Base-by-base conservation (phyloP, 37 sponge, comb jelly and placozoan genomes). In the Oopsacas minuta region DNA sequence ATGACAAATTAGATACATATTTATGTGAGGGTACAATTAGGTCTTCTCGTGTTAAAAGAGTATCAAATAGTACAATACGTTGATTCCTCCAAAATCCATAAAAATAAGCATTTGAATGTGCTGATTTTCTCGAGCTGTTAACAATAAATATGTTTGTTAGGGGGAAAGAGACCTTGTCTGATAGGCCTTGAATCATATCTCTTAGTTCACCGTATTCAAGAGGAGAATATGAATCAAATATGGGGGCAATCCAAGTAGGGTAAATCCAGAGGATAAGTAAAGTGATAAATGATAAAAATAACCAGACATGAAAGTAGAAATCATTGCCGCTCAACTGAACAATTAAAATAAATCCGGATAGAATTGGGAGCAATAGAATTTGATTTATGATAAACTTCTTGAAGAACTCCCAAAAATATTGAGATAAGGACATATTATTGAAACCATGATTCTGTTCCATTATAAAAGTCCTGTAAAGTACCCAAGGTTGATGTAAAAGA, bases 21-120 rank as follows among this genome's bases (percentile, higher is more conserved):
- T 8, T 17, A 17, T 42, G 8, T 42, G 49, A 42, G 15, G 15
- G 15, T 17, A 8, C 12, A 42, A 17, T 42, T 17, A 17, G 49
- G 15, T 42, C 8, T 0, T 87, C 91, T 36, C 87, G 83, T 36
- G 90, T 89, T 8, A 97, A 81, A 17, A 97, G 89, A 37, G 98
- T 97, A 85, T 97, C 98, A 88, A 94, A 97, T 39, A 97, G 46
- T 0, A 97, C 98, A 83, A 97, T 94, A 32, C 90, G 35, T 87
- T 97, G 94, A 85, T 94, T 97, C 81, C 91, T 94, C 82, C 88
- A 91, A 83, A 97, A 97, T 0, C 99, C 99, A 86, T 94, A 97
- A 81, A 95, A 90, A 85, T 95, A 97, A 17, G 99, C 99, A 85
- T 97, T 97, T 88, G 96, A 95, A 85, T 97, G 99, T 35, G 92